phyloP scores from a whole-genome alignment of 2,113 vertebrate species.

The Anarrhichthys ocellatus region DNA sequence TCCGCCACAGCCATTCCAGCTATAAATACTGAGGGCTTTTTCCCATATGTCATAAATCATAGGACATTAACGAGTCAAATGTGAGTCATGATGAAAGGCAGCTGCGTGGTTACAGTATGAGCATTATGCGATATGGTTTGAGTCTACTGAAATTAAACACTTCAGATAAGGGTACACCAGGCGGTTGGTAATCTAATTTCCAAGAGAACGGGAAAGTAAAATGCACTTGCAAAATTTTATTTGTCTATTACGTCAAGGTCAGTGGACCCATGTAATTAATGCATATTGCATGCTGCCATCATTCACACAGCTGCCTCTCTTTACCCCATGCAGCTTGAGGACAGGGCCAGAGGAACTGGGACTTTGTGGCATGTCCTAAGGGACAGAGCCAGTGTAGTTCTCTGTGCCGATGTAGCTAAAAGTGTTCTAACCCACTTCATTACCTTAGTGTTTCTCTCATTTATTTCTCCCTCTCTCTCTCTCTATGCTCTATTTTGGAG shows the following conservation, averaged over 20 bases:
- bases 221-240: constrained; percentile 29
- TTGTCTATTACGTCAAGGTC: constrained; percentile 45
- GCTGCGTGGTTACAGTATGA: constrained; percentile 28
- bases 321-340: constrained; percentile 7
- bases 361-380: constrained; percentile 31
- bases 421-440: constrained; percentile 62
- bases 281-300: constrained; percentile 20
- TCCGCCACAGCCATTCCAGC: constrained; percentile 18
- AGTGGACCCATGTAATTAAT: constrained; percentile 42
- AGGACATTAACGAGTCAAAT: constrained; percentile 45
- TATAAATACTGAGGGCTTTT: constrained; percentile 25
- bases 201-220: constrained; percentile 22
- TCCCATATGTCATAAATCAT: constrained; percentile 50
- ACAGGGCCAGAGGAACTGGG: constrained; percentile 27
- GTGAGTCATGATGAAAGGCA: constrained; percentile 40
- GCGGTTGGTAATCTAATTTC: constrained; percentile 35
- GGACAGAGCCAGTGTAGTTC: constrained; percentile 24
- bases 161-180: constrained; percentile 22
- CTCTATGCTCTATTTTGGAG: constrained; percentile 54
- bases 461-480: constrained; percentile 41
- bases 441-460: constrained; percentile 48
- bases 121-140: constrained; percentile 25
- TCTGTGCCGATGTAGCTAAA: constrained; percentile 40
- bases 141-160: constrained; percentile 35
- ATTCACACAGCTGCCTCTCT: constrained; percentile 41